Evolutionary conservation across 2,888 invertebrate genomes (phyloP), one percentile per base, ranked within the genome.

Genomic region (Hartigia nigra): DNA sequence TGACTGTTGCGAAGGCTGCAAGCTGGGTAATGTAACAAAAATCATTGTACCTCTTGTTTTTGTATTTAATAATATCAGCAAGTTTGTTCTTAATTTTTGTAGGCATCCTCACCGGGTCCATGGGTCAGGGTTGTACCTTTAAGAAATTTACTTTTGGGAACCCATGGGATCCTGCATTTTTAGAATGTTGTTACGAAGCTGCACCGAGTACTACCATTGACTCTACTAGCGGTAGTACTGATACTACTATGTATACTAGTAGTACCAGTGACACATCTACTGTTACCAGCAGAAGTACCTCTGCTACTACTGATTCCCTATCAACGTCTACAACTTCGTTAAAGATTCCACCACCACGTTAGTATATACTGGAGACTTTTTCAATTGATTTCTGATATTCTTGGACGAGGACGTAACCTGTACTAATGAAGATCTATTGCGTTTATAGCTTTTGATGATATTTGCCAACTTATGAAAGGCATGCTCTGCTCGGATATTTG

Each of bases 401-500:
- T 23, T 23, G 2, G 9, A 5, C 9, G 2, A 23, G 9, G 23
- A 23, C 23, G 2, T 55, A 55, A 23, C 23, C 1, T 55, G 23
- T 23, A 9, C 55, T 23, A 23, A 55, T 23, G 55, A 2, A 55
- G 74, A 76, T 70, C 34, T 74, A 14, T 77, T 34, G 12, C 32
- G 12, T 12, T 77, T 83, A 12, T 85, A 90, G 90, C 81, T 31
- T 14, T 89, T 75, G 91, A 90, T 55, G 92, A 93, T 83, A 89
- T 93, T 70, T 93, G 93, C 82, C 87, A 91, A 72, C 83, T 92
- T 70, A 92, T 94, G 88, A 91, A 92, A 88, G 93, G 92, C n/a
- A 90, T 93, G 86, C 91, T 96, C 23, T 97, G 97, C 89, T 95
- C 96, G 0, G 96, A 97, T 85, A 94, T 95, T 85, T 97, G 97